Conservation (phyloP, 2,113 vertebrate genomes). For the Polypterus senegalus region DNA sequence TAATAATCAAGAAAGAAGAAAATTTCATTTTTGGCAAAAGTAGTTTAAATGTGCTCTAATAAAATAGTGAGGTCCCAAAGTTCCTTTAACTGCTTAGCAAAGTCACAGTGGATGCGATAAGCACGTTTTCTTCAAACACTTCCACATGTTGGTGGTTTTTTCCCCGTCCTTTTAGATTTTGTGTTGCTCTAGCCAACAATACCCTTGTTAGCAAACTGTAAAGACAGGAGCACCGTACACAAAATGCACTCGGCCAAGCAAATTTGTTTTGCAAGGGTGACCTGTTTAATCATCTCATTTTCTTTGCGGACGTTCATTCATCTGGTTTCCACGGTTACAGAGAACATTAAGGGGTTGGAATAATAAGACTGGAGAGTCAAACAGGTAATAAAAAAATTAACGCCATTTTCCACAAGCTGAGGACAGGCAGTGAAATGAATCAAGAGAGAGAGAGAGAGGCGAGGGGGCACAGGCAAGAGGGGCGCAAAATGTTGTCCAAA, state of each 20-base stretch:
- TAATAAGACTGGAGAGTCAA: constrained; percentile 99
- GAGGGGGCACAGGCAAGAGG: constrained; percentile 24
- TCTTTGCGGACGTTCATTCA: constrained; percentile 99
- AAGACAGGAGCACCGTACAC: constrained; percentile 55
- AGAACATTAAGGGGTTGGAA: constrained; percentile 98
- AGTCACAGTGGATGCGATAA: too few relatives aligned
- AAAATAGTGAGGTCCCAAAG: too few relatives aligned
- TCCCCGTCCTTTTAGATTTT: constrained; percentile 27
- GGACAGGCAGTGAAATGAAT: constrained; percentile 77
- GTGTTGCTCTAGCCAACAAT: constrained; percentile 57
- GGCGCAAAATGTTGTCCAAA: constrained; percentile 57
- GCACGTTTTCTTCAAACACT: too few relatives aligned
- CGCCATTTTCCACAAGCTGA: constrained; percentile 82
- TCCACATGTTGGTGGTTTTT: not conserved
- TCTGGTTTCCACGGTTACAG: constrained; percentile 98
- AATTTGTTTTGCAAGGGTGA: constrained; percentile 99
- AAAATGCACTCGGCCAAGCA: constrained; percentile 64
- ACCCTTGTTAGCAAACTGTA: constrained; percentile 63
- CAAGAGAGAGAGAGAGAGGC: constrained; percentile 50
- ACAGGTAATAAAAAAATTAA: constrained; percentile 99
- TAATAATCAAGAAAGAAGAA: too few relatives aligned
- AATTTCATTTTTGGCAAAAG: too few relatives aligned
- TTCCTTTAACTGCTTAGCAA: too few relatives aligned
- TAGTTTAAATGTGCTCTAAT: too few relatives aligned
- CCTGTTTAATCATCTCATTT: constrained; percentile 99